phyloP scores from a whole-genome alignment of 1,140 invertebrate species.

The Cryptotermes secundus region DNA sequence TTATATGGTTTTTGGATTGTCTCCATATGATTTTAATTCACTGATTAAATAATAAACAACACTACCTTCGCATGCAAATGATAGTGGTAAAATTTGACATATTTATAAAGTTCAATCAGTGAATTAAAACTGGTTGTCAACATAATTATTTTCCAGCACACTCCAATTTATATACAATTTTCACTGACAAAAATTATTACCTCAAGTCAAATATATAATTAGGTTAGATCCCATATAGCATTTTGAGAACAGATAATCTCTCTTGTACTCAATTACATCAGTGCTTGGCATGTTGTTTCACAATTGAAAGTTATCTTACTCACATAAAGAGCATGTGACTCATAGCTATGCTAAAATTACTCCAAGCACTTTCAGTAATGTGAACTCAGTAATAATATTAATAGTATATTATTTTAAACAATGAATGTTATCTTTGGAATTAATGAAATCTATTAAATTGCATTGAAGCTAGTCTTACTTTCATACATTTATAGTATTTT shows the following conservation, averaged over 20 bases:
- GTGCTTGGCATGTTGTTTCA: neutral
- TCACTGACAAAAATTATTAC: neutral
- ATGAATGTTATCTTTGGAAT: neutral
- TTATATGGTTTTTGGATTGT: too few species aligned
- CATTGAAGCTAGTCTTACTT: neutral
- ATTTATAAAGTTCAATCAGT: neutral
- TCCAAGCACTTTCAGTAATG: slow-evolving; percentile 6
- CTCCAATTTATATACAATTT: neutral
- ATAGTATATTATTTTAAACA: neutral
- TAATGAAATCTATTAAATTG: neutral
- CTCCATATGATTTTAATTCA: too few species aligned
- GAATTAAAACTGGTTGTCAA: neutral
- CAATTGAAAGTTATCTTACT: neutral
- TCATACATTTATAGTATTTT: neutral
- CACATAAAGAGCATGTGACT: neutral
- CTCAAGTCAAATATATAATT: neutral
- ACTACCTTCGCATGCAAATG: too few species aligned
- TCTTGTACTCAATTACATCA: neutral
- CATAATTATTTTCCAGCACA: neutral
- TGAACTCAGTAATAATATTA: neutral
- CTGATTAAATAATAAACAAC: too few species aligned
- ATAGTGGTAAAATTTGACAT: too few species aligned
- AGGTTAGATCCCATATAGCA: neutral
- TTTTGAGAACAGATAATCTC: neutral
- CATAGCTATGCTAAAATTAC: neutral